Conservation (phyloP, 2,113 vertebrate genomes). For the Prionailurus bengalensis region DNA sequence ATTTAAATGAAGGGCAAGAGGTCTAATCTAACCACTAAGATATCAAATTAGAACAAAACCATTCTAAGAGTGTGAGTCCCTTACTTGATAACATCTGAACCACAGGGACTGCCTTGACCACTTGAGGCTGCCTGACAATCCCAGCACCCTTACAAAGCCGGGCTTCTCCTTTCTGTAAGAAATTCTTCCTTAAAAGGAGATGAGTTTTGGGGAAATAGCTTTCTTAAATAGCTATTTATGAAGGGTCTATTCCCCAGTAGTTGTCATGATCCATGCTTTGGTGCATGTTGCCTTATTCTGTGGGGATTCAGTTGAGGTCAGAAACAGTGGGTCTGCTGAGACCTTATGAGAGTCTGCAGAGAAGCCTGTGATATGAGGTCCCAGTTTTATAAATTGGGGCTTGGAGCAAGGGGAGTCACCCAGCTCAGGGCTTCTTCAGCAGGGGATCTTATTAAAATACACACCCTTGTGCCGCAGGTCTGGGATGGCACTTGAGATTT, state of each 20-base stretch:
- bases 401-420: background rate
- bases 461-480: background rate
- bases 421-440: background rate
- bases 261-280: background rate
- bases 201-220: background rate
- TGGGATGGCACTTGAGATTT: background rate
- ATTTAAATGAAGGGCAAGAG: background rate
- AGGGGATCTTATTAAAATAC: background rate
- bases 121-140: background rate
- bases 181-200: conserved; percentile 1
- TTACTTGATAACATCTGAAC: background rate
- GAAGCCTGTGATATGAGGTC: background rate
- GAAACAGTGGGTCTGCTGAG: background rate
- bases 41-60: background rate
- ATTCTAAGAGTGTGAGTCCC: background rate
- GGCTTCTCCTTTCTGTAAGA: conserved; percentile 2
- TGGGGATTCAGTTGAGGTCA: background rate
- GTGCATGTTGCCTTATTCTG: background rate
- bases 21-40: background rate
- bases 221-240: background rate
- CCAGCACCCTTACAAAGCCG: background rate
- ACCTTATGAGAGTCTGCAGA: background rate
- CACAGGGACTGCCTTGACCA: background rate
- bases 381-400: background rate
- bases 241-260: background rate